Conservation (phyloP, 1,140 invertebrate species). For the Tetramorium simillimum region DNA sequence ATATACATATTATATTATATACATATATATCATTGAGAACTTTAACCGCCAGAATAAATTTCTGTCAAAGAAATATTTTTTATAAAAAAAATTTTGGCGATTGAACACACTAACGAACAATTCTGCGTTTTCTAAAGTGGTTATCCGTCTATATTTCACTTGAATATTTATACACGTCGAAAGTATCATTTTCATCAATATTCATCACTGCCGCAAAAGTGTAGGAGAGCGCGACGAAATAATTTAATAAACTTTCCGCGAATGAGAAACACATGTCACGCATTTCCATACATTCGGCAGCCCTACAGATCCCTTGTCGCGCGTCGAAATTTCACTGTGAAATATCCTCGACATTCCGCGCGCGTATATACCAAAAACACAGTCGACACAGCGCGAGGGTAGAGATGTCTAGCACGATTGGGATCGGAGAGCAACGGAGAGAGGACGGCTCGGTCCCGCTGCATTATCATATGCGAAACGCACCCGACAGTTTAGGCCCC, state of each 20-base stretch:
- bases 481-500: slow-evolving; percentile 52
- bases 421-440: background rate
- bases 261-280: background rate
- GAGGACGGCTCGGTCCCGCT: background rate
- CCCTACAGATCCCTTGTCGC: background rate
- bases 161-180: background rate
- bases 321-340: slow-evolving; percentile 2
- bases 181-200: slow-evolving; percentile 4
- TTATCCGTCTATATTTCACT: background rate
- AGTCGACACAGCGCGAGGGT: slow-evolving; percentile 7
- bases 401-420: background rate
- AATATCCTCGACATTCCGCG: background rate
- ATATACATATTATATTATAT: background rate
- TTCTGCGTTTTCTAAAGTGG: background rate
- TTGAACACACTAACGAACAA: background rate
- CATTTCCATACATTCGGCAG: background rate
- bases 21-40: background rate
- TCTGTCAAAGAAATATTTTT: background rate
- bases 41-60: background rate
- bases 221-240: background rate
- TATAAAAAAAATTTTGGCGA: background rate
- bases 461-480: slow-evolving; percentile 60
- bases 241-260: slow-evolving; percentile 23
- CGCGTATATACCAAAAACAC: slow-evolving; percentile 10
- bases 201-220: background rate